Evolutionary conservation across 2,888 invertebrate species (phyloP).

Genomic region (Anticlea derivata): DNA sequence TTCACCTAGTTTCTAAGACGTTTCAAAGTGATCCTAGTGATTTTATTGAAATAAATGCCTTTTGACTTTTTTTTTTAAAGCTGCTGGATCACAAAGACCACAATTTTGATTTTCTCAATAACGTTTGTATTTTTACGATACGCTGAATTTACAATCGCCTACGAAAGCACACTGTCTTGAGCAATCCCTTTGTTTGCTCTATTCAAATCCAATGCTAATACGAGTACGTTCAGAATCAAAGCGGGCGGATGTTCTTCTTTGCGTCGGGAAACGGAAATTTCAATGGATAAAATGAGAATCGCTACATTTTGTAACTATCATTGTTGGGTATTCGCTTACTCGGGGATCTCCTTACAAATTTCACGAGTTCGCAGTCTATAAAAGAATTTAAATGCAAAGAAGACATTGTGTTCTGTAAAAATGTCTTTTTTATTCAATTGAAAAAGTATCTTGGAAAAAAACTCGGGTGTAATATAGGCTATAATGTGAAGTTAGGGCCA

Average conservation of each 20-base stretch:
- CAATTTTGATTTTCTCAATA: constrained; percentile 17
- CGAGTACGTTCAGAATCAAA: constrained; percentile 77
- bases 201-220: constrained; percentile 83
- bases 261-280: constrained; percentile 69
- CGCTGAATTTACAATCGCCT: constrained; percentile 81
- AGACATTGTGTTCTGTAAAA: constrained; percentile 16
- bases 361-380: constrained; percentile 25
- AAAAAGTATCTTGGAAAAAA: constrained; percentile 16
- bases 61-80: background rate
- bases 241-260: constrained; percentile 75
- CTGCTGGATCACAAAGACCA: constrained; percentile 45
- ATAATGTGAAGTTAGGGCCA: constrained; percentile 51
- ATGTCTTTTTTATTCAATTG: constrained; percentile 16
- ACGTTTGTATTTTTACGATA: constrained; percentile 70
- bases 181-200: constrained; percentile 83
- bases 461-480: constrained; percentile 26
- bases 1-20: too few species aligned
- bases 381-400: constrained; percentile 22
- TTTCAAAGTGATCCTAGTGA: too few species aligned
- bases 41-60: too few species aligned
- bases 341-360: constrained; percentile 29
- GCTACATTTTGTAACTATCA: constrained; percentile 52
- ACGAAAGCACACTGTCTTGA: constrained; percentile 80
- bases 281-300: constrained; percentile 62
- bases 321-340: constrained; percentile 34